Base-by-base conservation (phyloP, 2,888 invertebrate species). In the Polymixis lichenea region DNA sequence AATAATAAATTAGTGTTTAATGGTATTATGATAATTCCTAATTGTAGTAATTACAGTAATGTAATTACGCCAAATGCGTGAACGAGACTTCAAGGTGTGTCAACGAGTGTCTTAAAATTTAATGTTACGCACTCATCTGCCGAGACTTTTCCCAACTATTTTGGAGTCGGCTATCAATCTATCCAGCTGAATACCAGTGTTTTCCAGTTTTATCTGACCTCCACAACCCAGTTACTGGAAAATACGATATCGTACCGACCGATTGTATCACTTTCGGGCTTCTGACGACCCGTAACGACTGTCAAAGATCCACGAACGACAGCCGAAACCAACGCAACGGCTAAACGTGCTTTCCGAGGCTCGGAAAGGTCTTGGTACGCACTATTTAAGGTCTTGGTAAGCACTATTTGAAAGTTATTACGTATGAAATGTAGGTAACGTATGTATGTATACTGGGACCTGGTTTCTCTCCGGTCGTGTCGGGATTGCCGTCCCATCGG, bases 21-120 rank as follows among this genome's bases (percentile, higher is more conserved):
- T 80, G 56, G 55, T 74, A 62, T 80, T 80, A 82, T 82, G 67
- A 69, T 77, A 77, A 80, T 82, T 71, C 58, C 55, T 82, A 60
- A 73, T 43, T 76, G 56, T 61, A 61, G 78, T 68, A 38, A 83
- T 65, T 53, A 60, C 43, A 67, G 15, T 69, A 78, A 85, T 76
- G 53, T 70, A 38, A 38, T 38, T 38, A 80, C 78, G 55, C 69
- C 61, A 83, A 85, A 72, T 78, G 58, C 61, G 73, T 28, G 61
- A 61, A 76, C 76, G 7, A n/a, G 32, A 51, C 8, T 64, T n/a
- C 80, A 85, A 85, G 84, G 84, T 66, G n/a, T 60, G 49, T n/a
- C n/a, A n/a, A 22, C 55, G 1, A 28, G n/a, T n/a, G 25, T 53
- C n/a, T 25, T 58, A 32, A 72, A 58, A 49, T 43, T 28, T 43